A percentile compares a stretch with the other conserved stretches of the same genome.
Conservation (phyloP, 2,797 vertebrate genomes). For the Falco peregrinus region DNA sequence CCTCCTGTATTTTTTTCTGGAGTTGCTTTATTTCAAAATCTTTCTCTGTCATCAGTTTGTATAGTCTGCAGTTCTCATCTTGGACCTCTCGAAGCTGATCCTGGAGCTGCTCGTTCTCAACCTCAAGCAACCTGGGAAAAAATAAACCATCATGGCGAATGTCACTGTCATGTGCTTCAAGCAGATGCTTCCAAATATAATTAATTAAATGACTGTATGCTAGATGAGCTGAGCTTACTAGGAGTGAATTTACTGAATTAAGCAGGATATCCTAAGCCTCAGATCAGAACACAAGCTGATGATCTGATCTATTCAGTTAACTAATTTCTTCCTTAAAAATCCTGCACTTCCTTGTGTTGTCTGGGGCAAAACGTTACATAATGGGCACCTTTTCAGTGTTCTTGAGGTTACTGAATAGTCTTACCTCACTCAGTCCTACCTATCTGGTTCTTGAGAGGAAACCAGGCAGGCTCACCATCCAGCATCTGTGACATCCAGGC, state of each 20-base stretch:
- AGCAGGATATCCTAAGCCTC: neutral
- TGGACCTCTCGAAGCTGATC: slow-evolving; percentile 82
- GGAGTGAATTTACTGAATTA: neutral
- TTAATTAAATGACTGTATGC: neutral
- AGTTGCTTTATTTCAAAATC: slow-evolving; percentile 91
- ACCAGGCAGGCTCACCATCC: neutral
- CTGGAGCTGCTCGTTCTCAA: slow-evolving; percentile 77
- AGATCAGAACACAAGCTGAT: neutral
- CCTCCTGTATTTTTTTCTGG: slow-evolving; percentile 86
- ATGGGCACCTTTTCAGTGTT: neutral
- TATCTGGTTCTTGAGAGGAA: neutral
- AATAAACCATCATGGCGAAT: neutral
- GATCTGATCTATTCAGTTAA: neutral
- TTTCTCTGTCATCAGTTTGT: slow-evolving; percentile 88
- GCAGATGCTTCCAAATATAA: neutral
- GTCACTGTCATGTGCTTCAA: neutral
- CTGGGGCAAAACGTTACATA: neutral
- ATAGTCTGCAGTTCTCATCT: slow-evolving; percentile 89
- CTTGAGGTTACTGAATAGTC: neutral
- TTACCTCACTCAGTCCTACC: neutral
- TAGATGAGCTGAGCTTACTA: neutral
- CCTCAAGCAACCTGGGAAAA: slow-evolving; percentile 75
- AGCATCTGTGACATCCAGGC: neutral
- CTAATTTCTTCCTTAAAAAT: neutral
- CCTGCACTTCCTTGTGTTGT: neutral